Evolutionary conservation across 2,888 invertebrate species (phyloP), one percentile per base, ranked within the genome.

Genomic region (Agrochola macilenta): DNA sequence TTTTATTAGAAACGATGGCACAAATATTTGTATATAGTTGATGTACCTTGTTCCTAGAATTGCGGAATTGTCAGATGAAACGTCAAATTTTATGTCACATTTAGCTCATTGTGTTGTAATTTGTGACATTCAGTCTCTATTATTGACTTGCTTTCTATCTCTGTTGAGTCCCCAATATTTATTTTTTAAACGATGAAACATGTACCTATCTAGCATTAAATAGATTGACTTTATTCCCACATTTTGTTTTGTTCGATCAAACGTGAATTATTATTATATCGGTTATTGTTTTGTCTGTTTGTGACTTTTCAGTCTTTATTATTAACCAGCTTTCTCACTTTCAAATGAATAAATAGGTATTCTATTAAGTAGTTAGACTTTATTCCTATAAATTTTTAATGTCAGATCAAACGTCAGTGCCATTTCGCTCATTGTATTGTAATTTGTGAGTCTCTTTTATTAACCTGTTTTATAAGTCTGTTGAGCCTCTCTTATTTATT

Each of bases 1-100:
- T 77, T 65, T 73, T 76, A 79, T 52, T 35, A 17, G 64, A 43
- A 65, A n/a, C 7, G 17, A 58, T 57, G 7, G 14, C 35, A n/a
- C 5, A 26, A 39, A 49, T 49, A 49, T 49, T 49, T 57, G 7
- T 39, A 23, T n/a, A 1, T 35, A 71, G 17, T 5, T 14, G n/a
- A 1, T 30, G 11, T 26, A 17, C 14, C 7, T 43, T 23, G 5
- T 49, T 26, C 30, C 8, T 30, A 58, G 30, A 60, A 39, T n/a
- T 14, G 4, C 9, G 30, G 12, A 58, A 46, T n/a, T 26, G 3
- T 23, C n/a, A 17, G 12, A n/a, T 7, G 3, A 35, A 58, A 73
- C 20, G 7, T 26, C 26, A 54, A 23, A 23, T 35, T 66, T 9
- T 30, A n/a, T 11, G 1, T 23, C 1, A 46, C n/a, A 17, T n/a